phyloP scores from a whole-genome alignment of 2,888 invertebrate species.

The Unio delphinus region DNA sequence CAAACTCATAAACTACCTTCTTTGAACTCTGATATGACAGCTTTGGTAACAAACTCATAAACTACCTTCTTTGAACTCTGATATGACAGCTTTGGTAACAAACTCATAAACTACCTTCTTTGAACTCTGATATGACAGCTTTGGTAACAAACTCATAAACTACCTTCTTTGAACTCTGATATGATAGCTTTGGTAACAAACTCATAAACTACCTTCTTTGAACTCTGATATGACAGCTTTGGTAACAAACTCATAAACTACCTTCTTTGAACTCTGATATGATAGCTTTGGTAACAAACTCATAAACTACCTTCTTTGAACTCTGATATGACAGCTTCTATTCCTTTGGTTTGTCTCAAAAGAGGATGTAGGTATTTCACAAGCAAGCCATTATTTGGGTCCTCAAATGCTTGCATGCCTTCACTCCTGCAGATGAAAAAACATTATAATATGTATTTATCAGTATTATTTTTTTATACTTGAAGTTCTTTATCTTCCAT shows the following conservation, averaged over 20 bases:
- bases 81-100: too few relatives aligned
- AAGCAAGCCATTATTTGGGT: conserved; percentile 49
- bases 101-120: conserved; percentile 43
- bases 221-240: conserved; percentile 10
- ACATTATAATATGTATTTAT: not conserved
- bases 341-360: conserved; percentile 29
- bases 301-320: conserved; percentile 49
- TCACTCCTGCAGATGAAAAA: conserved; percentile 42
- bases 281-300: not conserved
- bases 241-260: conserved; percentile 13
- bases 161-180: conserved; percentile 48
- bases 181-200: not conserved
- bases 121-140: conserved; percentile 14
- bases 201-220: conserved; percentile 45
- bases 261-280: conserved; percentile 43
- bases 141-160: not conserved
- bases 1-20: conserved; percentile 37
- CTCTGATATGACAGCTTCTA: conserved; percentile 45
- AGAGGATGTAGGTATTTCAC: conserved; percentile 48
- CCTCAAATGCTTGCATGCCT: conserved; percentile 59
- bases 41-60: not conserved
- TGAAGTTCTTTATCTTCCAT: not conserved
- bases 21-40: conserved; percentile 22
- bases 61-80: conserved; percentile 49
- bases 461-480: not conserved